Evolutionary conservation across 2,888 invertebrate genomes (phyloP), one percentile per base, ranked within the genome.

Genomic region (Rugalucina vietnamica): DNA sequence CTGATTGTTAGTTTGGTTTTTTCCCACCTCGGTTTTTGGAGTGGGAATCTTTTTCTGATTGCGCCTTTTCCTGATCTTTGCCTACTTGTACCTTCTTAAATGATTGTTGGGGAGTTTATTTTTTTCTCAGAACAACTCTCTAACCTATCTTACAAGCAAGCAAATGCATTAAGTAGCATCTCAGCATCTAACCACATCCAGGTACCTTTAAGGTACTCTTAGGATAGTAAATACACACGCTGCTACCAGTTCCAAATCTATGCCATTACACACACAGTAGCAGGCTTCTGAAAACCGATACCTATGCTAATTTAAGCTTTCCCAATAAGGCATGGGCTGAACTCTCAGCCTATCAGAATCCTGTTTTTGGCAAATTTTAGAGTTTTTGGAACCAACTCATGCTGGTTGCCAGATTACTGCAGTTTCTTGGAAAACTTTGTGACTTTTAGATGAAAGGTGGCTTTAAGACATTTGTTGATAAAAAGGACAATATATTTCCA

Each of bases 291-390:
- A 8, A 65, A 65, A 18, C 21, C 34, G 65, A 65, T 65, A 65
- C 65, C 65, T 65, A 34, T n/a, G 14, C 71, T 78, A 88, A 85
- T 84, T 86, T 87, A 88, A 86, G 79, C 57, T 85, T 70, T 82
- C 90, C 90, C 76, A 87, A 90, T 89, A 88, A 65, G 90, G 90
- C 81, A 87, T 43, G 60, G 84, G 54, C 76, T 37, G 65, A 76
- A 70, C 75, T 83, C 79, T 57, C 77, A 83, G 76, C 65, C 83
- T 60, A 72, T 69, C 80, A 71, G 87, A 81, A 71, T 79, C 79
- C 78, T 80, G 80, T 81, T 79, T 81, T 76, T 70, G 81, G 75
- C 71, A 78, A 85, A 78, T 79, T 85, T 85, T 83, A 76, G 70
- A 65, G 8, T 29, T 24, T 60, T 60, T 60, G 60, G 60, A 5